Evolutionary conservation across 2,113 vertebrate genomes (phyloP), one percentile per base, ranked within the genome.

Genomic region (Periophthalmus modestus): DNA sequence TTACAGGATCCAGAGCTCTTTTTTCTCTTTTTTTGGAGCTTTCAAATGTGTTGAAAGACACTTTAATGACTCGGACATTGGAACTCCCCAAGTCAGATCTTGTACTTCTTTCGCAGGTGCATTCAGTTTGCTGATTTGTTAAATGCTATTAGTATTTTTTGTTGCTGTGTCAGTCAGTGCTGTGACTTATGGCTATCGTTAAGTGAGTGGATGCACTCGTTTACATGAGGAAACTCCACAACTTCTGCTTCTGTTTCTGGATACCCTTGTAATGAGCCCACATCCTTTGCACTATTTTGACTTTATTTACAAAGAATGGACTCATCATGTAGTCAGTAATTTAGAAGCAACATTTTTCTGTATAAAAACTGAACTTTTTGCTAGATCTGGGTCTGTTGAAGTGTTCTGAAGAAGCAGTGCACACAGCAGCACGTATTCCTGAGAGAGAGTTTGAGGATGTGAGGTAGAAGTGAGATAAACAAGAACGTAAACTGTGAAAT

Each of bases 381-480:
- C 12, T 59, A 4, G 14, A 59, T 59, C 21, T 59, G 28, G 28
- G 28, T 28, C 28, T 43, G 7, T 43, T 43, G 39, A 43, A 6
- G 7, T 43, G 39, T 43, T 43, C 10, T 43, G 39, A 59, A 18
- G 5, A 62, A 34, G 28, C 13, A 33, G 59, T 28, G 33, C 6
- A 33, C 24, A 62, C 28, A 34, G 28, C 28, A 62, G 59, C 24
- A 61, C 21, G 16, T 61, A 71, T 66, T 47, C 7, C 52, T 72
- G 55, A 23, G 21, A 71, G 24, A 7, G 24, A 7, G 3, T 14
- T 50, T 18, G 11, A 48, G 71, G 68, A 52, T 19, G 81, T 57
- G 59, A 79, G 68, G 67, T 24, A 63, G 28, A 15, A 46, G 52
- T 66, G 79, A 55, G 78, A 87, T 68, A 70, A 50, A 77, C 23